These are phyloP conservation scores for Andricus curvator DNA, from an alignment of 2,888 invertebrate species.

Conservation along the genomic window DNA sequence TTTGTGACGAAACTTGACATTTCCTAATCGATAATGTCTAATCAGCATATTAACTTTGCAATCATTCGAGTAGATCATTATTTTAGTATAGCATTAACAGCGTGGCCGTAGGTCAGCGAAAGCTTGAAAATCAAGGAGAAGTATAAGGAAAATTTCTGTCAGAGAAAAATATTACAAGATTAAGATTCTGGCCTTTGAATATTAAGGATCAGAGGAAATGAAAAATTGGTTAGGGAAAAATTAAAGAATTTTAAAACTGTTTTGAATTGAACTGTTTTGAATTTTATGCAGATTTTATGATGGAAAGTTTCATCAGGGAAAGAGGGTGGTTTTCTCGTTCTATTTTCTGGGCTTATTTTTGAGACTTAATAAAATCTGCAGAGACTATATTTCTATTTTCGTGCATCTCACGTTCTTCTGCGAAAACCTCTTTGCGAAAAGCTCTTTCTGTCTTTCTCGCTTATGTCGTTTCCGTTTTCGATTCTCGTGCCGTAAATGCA, in stretches of 20 bases:
- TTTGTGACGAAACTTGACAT: slow-evolving; percentile 18
- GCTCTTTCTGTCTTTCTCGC: slow-evolving; percentile 9
- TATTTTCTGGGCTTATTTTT: slow-evolving; percentile 24
- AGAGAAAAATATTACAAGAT: too few species aligned
- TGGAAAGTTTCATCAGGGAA: slow-evolving; percentile 10
- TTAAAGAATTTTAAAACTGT: too few species aligned
- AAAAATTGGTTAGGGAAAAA: too few species aligned
- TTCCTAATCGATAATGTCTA: slow-evolving; percentile 8
- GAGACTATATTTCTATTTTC: slow-evolving; percentile 26
- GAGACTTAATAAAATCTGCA: slow-evolving; percentile 30
- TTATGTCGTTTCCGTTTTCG: slow-evolving; percentile 29
- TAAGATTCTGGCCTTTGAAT: too few species aligned
- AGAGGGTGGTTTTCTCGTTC: slow-evolving; percentile 35
- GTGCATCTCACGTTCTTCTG: slow-evolving; percentile 26
- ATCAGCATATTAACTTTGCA: background rate
- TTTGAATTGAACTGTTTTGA: background rate
- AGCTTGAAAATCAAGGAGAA: too few species aligned
- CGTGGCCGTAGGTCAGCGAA: too few species aligned
- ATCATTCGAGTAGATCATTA: background rate
- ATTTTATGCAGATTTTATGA: slow-evolving; percentile 16
- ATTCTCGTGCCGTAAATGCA: slow-evolving; percentile 37
- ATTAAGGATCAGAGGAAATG: too few species aligned
- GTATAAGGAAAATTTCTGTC: too few species aligned
- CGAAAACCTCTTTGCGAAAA: slow-evolving; percentile 30
- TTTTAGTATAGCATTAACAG: background rate